Evolutionary conservation across 2,888 invertebrate genomes (phyloP).

Genomic region (Blomia tropicalis): DNA sequence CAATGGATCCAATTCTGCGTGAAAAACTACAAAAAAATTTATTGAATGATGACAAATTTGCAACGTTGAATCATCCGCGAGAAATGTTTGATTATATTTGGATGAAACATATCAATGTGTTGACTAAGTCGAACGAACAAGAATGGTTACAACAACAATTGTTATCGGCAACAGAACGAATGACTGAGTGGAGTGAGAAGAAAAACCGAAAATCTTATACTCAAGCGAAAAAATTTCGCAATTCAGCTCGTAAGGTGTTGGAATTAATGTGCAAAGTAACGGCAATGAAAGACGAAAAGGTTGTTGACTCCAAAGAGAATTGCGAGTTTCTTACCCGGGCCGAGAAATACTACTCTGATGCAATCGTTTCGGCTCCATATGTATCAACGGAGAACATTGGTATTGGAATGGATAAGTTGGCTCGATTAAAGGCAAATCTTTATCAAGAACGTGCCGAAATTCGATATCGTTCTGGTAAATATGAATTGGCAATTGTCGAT

Average conservation of each 20-base stretch:
- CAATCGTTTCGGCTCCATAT: background rate
- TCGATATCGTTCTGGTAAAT: background rate
- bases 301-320: background rate
- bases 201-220: background rate
- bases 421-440: background rate
- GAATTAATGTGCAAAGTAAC: background rate
- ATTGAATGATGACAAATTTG: background rate
- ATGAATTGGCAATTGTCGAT: background rate
- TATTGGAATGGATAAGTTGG: background rate
- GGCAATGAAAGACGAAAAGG: background rate
- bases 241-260: background rate
- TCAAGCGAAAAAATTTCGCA: background rate
- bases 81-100: background rate
- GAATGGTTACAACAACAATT: background rate
- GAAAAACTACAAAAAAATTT: background rate
- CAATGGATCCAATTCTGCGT: background rate
- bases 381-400: background rate
- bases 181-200: background rate
- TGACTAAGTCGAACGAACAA: background rate
- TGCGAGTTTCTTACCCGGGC: background rate
- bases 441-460: background rate
- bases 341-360: background rate
- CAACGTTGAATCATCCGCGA: background rate
- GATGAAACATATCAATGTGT: background rate
- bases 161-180: background rate